Evolutionary conservation across 2,113 vertebrate genomes (phyloP), one percentile per base, ranked within the genome.

Genomic region (Petrocephalus microphthalmus): DNA sequence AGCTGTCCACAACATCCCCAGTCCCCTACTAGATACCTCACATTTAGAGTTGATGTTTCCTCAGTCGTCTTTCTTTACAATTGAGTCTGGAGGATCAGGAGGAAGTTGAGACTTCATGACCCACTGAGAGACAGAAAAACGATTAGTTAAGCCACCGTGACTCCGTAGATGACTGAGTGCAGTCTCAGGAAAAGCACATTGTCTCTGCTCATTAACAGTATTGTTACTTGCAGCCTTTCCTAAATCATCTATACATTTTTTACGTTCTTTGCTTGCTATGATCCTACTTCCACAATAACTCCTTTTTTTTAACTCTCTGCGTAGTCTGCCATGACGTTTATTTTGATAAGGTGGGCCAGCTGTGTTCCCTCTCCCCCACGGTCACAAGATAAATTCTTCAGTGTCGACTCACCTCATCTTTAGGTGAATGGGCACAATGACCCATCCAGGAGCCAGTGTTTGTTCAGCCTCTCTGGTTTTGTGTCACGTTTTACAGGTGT

Each of bases 271-370:
- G 60, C 60, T 67, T 29, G n/a, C 60, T n/a, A 22, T 47, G 42
- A 5, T 49, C 11, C 81, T 49, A 49, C 45, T 37, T 49, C 4
- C 37, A 49, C 20, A 47, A 22, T 47, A 82, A 19, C 37, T 4
- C 60, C 20, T 67, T 82, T 20, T 82, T 20, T 49, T 47, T 47
- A 49, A 37, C 6, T 47, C 78, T 82, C 29, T 20, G 19, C 17
- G 42, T 82, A 19, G 0, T 42, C 15, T 45, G 57, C 10, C 60
- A 25, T 25, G n/a, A 29, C n/a, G 3, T 67, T 67, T 67, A 29
- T 67, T 29, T 81, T 57, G 71, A 90, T 71, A 85, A 88, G 22
- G 64, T 7, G 4, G 60, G 8, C 88, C 89, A 85, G 22, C 78
- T 89, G 86, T 57, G 87, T 87, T 33, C 3, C 8, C 57, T 42